These are phyloP conservation scores for Phoxinus dragarum DNA, from an alignment of 2,797 vertebrate genomes.

Conservation along the genomic window DNA sequence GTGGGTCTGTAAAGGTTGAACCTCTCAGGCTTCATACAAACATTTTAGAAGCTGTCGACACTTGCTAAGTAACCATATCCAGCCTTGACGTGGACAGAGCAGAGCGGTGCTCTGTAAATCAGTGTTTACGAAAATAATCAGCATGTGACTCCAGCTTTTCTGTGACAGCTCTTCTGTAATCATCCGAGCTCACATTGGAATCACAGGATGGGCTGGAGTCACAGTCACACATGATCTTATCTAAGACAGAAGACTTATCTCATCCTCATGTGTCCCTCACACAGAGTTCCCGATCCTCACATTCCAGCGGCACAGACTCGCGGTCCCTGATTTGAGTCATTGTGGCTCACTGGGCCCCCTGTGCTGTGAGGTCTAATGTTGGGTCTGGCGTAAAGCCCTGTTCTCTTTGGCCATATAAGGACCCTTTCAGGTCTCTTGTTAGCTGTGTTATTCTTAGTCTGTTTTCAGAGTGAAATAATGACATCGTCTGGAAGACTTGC, in stretches of 20 bases:
- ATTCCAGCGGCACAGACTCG: conserved; percentile 63
- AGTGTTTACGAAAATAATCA: background rate
- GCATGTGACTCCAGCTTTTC: conserved; percentile 54
- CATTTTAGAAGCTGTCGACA: background rate
- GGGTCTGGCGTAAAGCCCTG: conserved; percentile 23
- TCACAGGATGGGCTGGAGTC: conserved; percentile 55
- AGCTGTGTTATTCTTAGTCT: conserved; percentile 61
- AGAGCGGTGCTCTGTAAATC: background rate
- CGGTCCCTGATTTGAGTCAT: conserved; percentile 23
- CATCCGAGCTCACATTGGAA: conserved; percentile 43
- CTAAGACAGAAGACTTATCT: conserved; percentile 63
- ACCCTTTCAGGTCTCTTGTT: conserved; percentile 37
- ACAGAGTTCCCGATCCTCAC: conserved; percentile 66
- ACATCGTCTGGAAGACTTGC: conserved; percentile 48
- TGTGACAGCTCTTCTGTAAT: conserved; percentile 2
- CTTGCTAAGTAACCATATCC: conserved; percentile 13
- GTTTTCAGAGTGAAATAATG: conserved; percentile 43
- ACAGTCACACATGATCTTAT: conserved; percentile 68
- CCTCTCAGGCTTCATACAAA: conserved; percentile 8
- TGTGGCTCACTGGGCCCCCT: background rate
- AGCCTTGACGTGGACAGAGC: conserved; percentile 5
- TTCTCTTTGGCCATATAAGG: conserved; percentile 63
- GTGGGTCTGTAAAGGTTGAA: conserved; percentile 1
- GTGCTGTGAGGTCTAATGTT: conserved; percentile 43
- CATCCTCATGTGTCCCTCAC: conserved; percentile 66